These are phyloP conservation scores for Catonia carolina DNA, from an alignment of 2,888 invertebrate genomes.

Conservation along the genomic window DNA sequence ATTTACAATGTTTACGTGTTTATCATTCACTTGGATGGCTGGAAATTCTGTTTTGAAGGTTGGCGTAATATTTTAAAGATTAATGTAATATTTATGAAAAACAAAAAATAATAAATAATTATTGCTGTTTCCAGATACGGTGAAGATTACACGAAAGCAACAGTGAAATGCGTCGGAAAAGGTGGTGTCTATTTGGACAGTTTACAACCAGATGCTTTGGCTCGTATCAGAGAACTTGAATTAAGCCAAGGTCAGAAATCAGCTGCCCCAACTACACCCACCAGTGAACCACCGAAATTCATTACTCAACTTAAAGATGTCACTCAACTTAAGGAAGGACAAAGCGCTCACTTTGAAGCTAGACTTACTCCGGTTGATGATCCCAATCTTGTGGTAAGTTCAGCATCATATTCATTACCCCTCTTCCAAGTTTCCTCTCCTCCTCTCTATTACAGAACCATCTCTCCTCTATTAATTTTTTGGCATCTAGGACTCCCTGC, in stretches of 20 bases:
- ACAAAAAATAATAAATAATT: too few relatives aligned
- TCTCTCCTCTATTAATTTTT: background rate
- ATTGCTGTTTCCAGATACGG: constrained; percentile 59
- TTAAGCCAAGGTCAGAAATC: constrained; percentile 58
- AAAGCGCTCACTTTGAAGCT: constrained; percentile 90
- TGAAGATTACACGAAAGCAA: constrained; percentile 81
- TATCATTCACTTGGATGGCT: too few relatives aligned
- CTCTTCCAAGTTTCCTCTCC: background rate
- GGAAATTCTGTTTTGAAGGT: too few relatives aligned
- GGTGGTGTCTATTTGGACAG: constrained; percentile 84
- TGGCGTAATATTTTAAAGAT: too few relatives aligned
- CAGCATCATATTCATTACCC: too few relatives aligned
- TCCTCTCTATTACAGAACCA: background rate
- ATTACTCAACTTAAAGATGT: constrained; percentile 80
- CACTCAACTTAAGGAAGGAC: constrained; percentile 84
- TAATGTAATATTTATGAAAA: too few relatives aligned
- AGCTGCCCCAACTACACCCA: constrained; percentile 51
- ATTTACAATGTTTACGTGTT: too few relatives aligned
- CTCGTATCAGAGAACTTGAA: constrained; percentile 80
- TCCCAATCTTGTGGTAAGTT: constrained; percentile 71
- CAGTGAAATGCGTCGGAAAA: constrained; percentile 72
- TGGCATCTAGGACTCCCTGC: too few relatives aligned
- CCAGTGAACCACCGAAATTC: constrained; percentile 80
- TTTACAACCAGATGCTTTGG: constrained; percentile 83
- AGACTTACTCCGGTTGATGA: constrained; percentile 89